Evolutionary conservation across 2,888 invertebrate genomes (phyloP), one percentile per base, ranked within the genome.

Genomic region (Auanema sp.): DNA sequence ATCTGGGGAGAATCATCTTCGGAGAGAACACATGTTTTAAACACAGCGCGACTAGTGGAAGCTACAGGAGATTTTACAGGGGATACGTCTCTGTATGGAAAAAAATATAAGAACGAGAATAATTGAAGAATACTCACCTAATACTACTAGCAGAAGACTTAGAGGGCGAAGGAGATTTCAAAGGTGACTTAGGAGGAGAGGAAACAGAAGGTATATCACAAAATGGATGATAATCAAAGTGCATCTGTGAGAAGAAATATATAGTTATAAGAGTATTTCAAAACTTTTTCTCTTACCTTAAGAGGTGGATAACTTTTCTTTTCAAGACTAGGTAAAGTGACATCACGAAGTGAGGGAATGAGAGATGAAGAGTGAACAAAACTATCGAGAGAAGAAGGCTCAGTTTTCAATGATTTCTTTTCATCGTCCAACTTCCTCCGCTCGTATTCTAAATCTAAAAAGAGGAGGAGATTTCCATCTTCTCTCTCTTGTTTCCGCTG

Each of bases 381-480:
- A 47, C 21, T 47, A 18, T 47, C 47, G 47, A 47, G 21, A 18
- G 47, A 18, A 47, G 47, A 16, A 18, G 47, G 18, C 16, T 51
- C 18, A 23, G 23, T 5, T 10, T 16, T 47, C 6, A 16, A 47
- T 18, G 6, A 21, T 47, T 16, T 47, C 42, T 58, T 60, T 40
- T 73, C 73, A 11, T 67, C 64, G 16, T 64, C 73, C 12, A 73
- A 60, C 44, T 60, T 61, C 18, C 68, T 33, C 43, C 61, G 58
- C 47, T 71, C 71, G 10, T 65, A 62, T 51, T 73, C 73, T 2
- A 60, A 60, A 16, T 73, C 73, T 21, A 73, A 60, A 41, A 50
- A 68, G 18, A 65, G 53, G 11, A 71, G 42, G 56, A 73, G 62
- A 25, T 68, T 73, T 11, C 60, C 41, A 44, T 73, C 73, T 65